Conservation (phyloP, 92 coral and sea anemone species). For the Bergia puertoricense region DNA sequence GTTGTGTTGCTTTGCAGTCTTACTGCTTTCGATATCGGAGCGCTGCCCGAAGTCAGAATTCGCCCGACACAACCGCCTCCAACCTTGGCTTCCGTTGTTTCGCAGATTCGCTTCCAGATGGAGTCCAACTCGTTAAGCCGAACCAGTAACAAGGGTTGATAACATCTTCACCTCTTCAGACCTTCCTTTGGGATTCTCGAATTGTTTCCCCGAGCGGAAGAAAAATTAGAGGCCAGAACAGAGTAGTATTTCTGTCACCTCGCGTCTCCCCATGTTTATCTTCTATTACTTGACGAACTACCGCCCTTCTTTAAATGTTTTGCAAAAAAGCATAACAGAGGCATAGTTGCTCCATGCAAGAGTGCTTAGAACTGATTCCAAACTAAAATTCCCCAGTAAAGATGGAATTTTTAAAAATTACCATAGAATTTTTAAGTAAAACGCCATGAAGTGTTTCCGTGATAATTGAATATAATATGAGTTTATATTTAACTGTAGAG, state of each 20-base stretch:
- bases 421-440: no score
- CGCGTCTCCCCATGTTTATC: not conserved
- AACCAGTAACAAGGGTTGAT: not conserved
- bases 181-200: not conserved
- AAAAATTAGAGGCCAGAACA: not conserved
- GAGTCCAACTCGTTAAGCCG: conserved; percentile 45
- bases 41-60: conserved; percentile 94
- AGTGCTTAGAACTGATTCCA: not conserved
- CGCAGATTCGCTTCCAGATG: conserved; percentile 67
- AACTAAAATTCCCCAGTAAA: no score
- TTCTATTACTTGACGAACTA: not conserved
- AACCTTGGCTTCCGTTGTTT: conserved; percentile 98
- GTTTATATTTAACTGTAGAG: not conserved
- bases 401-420: no score
- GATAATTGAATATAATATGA: not conserved
- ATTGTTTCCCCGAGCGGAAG: not conserved
- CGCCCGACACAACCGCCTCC: conserved; percentile 97
- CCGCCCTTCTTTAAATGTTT: not conserved
- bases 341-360: not conserved
- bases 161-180: not conserved
- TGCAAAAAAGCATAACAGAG: not conserved
- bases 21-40: conserved; percentile 96
- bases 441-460: not conserved
- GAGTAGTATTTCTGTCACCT: not conserved
- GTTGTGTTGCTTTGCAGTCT: conserved; percentile 59